These are phyloP conservation scores for Globicephala melas DNA, from an alignment of 2,113 vertebrate genomes.

Conservation along the genomic window DNA sequence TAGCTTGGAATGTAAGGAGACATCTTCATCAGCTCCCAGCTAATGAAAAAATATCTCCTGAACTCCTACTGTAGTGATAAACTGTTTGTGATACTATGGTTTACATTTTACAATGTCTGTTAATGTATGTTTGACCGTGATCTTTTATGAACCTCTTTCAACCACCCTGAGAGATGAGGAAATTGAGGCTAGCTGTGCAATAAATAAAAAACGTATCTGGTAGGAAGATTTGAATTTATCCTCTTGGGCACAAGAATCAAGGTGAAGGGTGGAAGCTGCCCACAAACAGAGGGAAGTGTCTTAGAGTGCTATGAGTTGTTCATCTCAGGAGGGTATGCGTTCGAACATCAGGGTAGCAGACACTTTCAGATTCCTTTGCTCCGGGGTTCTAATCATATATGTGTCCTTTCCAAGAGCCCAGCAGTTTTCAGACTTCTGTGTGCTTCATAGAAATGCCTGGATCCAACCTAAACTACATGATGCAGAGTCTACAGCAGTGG, in stretches of 20 bases:
- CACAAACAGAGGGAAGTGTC: not conserved
- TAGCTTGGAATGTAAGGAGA: not conserved
- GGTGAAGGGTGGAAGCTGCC: not conserved
- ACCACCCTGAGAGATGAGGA: not conserved
- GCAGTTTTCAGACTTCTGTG: not conserved
- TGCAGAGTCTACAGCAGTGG: not conserved
- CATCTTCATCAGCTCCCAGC: not conserved
- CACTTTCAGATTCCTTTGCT: not conserved
- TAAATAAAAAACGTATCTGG: not conserved
- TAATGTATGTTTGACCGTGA: not conserved
- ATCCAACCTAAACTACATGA: too few relatives aligned
- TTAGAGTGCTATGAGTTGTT: not conserved
- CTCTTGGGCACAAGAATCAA: not conserved
- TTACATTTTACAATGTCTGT: not conserved
- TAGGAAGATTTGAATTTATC: not conserved
- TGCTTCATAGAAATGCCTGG: not conserved
- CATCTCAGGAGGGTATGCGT: too few relatives aligned
- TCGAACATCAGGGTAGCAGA: not conserved
- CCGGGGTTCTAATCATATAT: not conserved
- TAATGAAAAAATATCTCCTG: not conserved
- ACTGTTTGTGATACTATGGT: not conserved
- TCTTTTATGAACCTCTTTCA: not conserved
- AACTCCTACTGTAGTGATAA: not conserved
- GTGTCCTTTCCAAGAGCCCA: not conserved
- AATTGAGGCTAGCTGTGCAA: not conserved